These are phyloP conservation scores for Yponomeuta cagnagella DNA, from an alignment of 2,888 invertebrate species.

Conservation along the genomic window DNA sequence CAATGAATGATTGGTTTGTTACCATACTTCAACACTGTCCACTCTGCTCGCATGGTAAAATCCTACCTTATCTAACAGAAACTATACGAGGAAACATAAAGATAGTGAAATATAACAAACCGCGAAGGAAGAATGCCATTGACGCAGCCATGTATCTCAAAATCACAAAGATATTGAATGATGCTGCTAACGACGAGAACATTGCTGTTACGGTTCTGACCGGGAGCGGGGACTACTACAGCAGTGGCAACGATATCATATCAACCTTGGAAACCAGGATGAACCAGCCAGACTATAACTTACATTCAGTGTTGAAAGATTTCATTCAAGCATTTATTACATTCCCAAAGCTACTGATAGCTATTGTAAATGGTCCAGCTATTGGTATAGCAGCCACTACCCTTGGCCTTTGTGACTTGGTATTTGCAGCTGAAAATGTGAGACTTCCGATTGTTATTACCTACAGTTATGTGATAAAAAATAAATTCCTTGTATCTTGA, in stretches of 20 bases:
- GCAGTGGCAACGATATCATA: conserved; percentile 87
- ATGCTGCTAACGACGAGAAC: conserved; percentile 80
- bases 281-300: conserved; percentile 14
- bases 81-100: conserved; percentile 41
- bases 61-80: too few species aligned
- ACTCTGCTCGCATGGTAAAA: too few species aligned
- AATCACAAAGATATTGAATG: conserved; percentile 78
- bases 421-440: conserved; percentile 90
- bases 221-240: conserved; percentile 87
- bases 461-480: too few species aligned
- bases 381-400: conserved; percentile 93
- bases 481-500: background rate
- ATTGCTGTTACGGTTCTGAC: conserved; percentile 85
- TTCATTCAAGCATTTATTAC: conserved; percentile 87
- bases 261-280: background rate
- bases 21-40: too few species aligned
- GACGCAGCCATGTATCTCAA: conserved; percentile 80
- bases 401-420: conserved; percentile 89
- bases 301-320: conserved; percentile 54
- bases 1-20: too few species aligned
- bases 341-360: conserved; percentile 91
- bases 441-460: conserved; percentile 26
- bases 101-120: conserved; percentile 83
- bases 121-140: conserved; percentile 87
- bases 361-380: conserved; percentile 95